Conservation (phyloP, 2,113 vertebrate genomes). For the Echinops telfairi region DNA sequence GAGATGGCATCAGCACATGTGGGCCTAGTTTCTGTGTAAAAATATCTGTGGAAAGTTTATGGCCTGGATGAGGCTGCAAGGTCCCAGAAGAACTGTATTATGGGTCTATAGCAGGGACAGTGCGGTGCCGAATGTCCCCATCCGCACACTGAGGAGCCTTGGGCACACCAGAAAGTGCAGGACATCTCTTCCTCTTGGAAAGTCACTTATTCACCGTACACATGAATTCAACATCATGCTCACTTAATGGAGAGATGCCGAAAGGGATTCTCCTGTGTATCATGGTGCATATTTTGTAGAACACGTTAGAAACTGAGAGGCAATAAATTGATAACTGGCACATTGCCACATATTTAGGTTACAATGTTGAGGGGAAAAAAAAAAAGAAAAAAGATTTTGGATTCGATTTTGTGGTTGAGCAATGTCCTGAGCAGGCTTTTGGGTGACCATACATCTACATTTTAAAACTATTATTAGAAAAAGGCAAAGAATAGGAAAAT, state of each 20-base stretch:
- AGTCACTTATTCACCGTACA: not conserved
- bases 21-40: not conserved
- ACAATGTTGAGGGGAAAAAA: not conserved
- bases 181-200: not conserved
- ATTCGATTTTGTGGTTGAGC: constrained; percentile 7
- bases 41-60: not conserved
- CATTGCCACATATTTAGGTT: not conserved
- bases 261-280: not conserved
- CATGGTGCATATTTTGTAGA: not conserved
- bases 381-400: not conserved
- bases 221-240: not conserved
- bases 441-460: not conserved
- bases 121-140: not conserved
- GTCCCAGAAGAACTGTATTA: not conserved
- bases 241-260: not conserved
- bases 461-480: not conserved
- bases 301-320: not conserved
- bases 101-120: not conserved
- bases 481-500: constrained; percentile 23
- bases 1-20: not conserved
- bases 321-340: not conserved
- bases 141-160: not conserved
- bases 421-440: not conserved
- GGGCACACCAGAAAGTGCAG: not conserved
- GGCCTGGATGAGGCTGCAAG: not conserved